Percentiles rank a stretch among this genome's conserved stretches.
These are phyloP conservation scores for Rhynchonycteris naso DNA, from an alignment of 2,797 vertebrate genomes.

Conservation along the genomic window DNA sequence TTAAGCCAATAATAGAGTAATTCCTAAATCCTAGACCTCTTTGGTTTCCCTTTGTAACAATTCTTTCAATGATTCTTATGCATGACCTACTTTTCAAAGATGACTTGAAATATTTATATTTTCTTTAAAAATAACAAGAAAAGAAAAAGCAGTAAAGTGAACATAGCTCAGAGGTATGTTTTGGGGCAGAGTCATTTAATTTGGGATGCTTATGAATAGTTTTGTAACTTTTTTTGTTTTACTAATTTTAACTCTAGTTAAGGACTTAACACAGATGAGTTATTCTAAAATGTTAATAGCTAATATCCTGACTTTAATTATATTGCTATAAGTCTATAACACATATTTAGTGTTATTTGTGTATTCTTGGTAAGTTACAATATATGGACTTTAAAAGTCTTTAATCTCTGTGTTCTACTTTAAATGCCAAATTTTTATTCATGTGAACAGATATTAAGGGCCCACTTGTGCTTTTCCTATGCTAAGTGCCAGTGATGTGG, in stretches of 20 bases:
- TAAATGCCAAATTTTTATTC: not conserved
- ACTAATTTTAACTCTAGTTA: not conserved
- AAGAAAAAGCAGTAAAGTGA: slow-evolving; percentile 20
- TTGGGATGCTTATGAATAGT: not conserved
- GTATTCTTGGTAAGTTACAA: slow-evolving; percentile 17
- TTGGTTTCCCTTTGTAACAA: slow-evolving; percentile 8
- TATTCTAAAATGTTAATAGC: not conserved
- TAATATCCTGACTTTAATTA: not conserved
- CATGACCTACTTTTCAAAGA: slow-evolving; percentile 57
- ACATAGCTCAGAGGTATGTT: not conserved
- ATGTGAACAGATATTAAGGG: not conserved
- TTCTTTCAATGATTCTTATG: slow-evolving; percentile 48
- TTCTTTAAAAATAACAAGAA: slow-evolving; percentile 30
- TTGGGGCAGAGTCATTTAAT: not conserved
- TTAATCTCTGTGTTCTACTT: not conserved
- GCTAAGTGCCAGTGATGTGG: not conserved
- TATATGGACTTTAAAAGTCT: not conserved
- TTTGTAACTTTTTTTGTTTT: not conserved
- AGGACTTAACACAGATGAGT: not conserved
- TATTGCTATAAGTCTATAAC: not conserved
- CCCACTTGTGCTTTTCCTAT: not conserved
- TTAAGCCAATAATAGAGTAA: slow-evolving; percentile 23
- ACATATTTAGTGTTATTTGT: slow-evolving; percentile 24
- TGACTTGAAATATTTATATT: slow-evolving; percentile 8
- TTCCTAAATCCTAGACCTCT: slow-evolving; percentile 19